Base-by-base conservation (phyloP, 2,888 invertebrate genomes). In the Orthonychiurus folsomi region DNA sequence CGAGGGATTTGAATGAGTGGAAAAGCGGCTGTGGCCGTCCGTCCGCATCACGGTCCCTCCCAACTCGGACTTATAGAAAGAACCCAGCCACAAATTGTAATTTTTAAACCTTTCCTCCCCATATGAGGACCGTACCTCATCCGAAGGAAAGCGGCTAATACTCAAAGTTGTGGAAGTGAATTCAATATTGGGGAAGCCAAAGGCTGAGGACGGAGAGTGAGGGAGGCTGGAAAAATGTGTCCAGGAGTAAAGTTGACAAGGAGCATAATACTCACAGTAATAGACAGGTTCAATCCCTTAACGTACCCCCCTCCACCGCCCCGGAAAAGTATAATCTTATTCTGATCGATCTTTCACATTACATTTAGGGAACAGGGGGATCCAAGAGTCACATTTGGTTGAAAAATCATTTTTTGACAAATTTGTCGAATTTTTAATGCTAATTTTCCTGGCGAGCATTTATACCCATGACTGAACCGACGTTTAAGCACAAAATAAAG, bases 81-180 rank as follows among this genome's bases (percentile, higher is more conserved):
- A n/a, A n/a, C n/a, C n/a, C 37, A 9, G 15, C 37, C 37, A 37
- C 37, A 37, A 37, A 37, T 37, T 37, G 37, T 37, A 37, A 37
- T 37, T 37, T 37, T 37, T 37, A 37, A 37, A 37, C 37, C 37
- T 37, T n/a, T n/a, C n/a, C n/a, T 37, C 37, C 37, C 37, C 37
- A 37, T 37, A 15, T 15, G 9, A 37, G 5, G 37, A 5, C n/a
- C n/a, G n/a, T n/a, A n/a, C n/a, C n/a, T n/a, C n/a, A n/a, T n/a
- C 37, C 37, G 5, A 37, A 37, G 37, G n/a, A n/a, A n/a, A n/a
- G 9, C 37, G 15, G 37, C 37, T 37, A 37, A 37, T 37, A 15
- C 37, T 37, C 37, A 37, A 37, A 37, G 37, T 37, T 37, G 37
- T 37, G 37, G 37, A 37, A 37, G 37, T 37, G 37, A 37, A 37